Evolutionary conservation across 92 coral and sea anemone genomes (phyloP), one percentile per base, ranked within the genome.

Genomic region (Bergia sp.): DNA sequence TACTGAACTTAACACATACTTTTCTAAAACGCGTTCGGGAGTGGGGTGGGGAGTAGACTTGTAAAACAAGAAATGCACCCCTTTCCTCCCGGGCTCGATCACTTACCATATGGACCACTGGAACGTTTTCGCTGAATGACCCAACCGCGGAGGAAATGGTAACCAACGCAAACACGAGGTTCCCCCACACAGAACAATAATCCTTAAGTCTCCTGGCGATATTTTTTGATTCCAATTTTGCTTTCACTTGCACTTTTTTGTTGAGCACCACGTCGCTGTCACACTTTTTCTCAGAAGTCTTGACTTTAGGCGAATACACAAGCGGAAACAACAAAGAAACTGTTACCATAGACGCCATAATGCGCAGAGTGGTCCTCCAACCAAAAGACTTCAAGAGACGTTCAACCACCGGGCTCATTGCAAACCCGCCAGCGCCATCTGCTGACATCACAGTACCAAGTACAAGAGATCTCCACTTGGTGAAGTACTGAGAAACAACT

Each of bases 391-490:
- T 75, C 37, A 84, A 21, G 44, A 84, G 47, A 20, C 42, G 13
- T 37, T 84, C 79, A 8, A 84, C 79, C 9, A 84, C 44, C 2
- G 69, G 87, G 21, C 87, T 84, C 79, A 84, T 84, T 0, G 87
- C 87, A 49, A 84, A 84, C 1, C 64, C 87, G 20, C 87, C 87
- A 1, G 45, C 87, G 20, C 87, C 87, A 1, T 84, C 87, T 7
- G 87, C 87, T 2, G 87, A 69, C 10, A 71, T 72, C 69, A 84
- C 87, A 6, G 72, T 72, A 2, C 87, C 87, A 44, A 84, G 18
- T 10, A 11, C 87, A 23, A 84, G 87, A 37, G 87, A 84, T 84
- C 87, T 84, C 87, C 87, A 84, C 44, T 84, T 84, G 20, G 79
- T 71, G 42, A 84, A 84, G 72, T 84, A 71, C 15, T 71, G 79